Evolutionary conservation across 2,888 invertebrate species (phyloP).

Genomic region (Trypoxylon attenuatum): DNA sequence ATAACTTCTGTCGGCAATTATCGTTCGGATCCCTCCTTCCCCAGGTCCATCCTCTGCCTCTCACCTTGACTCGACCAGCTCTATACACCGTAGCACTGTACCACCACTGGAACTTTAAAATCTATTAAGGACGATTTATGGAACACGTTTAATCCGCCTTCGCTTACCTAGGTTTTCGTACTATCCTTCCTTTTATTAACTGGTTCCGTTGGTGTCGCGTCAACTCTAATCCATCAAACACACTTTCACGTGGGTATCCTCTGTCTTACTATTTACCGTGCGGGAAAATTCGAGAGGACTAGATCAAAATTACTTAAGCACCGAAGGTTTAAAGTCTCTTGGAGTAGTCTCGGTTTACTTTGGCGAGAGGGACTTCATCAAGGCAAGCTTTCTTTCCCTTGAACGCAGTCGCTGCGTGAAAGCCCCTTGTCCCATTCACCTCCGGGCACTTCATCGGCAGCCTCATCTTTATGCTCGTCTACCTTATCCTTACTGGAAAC

Average conservation of each 20-base stretch:
- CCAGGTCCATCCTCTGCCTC: neutral
- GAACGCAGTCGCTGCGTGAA: neutral
- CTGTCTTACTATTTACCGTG: neutral
- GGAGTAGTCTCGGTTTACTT: neutral
- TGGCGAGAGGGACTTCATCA: neutral
- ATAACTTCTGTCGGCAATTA: slow-evolving; percentile 24
- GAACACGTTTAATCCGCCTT: neutral
- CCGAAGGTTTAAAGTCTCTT: neutral
- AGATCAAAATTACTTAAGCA: neutral
- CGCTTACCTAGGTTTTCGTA: neutral
- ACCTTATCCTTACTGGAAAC: neutral
- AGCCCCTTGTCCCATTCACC: neutral
- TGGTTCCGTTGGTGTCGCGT: neutral
- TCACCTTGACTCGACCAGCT: neutral
- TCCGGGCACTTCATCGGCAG: neutral
- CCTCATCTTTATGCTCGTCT: neutral
- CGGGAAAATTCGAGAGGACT: neutral
- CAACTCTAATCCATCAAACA: neutral
- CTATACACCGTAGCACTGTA: neutral
- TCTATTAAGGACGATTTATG: neutral
- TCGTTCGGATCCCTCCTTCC: slow-evolving; percentile 1
- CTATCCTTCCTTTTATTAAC: neutral
- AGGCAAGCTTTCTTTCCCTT: neutral
- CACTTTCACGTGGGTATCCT: neutral
- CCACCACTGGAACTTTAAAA: neutral